Evolutionary conservation across 2,797 vertebrate species (phyloP).

Genomic region (Anabacerthia variegaticeps): DNA sequence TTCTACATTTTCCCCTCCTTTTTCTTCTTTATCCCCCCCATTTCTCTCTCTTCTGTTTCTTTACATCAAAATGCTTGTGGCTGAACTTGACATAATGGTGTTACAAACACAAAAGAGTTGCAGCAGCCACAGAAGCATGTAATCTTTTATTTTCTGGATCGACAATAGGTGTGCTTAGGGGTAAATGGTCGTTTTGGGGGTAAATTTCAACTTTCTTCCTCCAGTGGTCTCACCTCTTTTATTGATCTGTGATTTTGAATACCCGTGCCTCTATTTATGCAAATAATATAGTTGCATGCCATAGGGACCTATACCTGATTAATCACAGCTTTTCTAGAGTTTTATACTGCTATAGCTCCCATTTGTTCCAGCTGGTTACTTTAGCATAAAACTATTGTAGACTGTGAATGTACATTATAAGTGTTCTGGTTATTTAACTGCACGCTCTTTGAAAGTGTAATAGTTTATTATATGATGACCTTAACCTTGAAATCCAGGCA

Average conservation of each 20-base stretch:
- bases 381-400: conserved; percentile 4
- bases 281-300: background rate
- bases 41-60: background rate
- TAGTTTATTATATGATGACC: background rate
- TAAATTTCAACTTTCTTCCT: background rate
- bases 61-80: background rate
- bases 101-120: background rate
- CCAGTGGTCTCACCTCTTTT: background rate
- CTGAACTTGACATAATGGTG: background rate
- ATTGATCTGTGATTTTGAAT: background rate
- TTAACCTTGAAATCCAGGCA: conserved; percentile 12
- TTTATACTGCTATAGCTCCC: background rate
- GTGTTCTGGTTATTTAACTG: conserved; percentile 32
- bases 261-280: background rate
- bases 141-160: background rate
- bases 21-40: background rate
- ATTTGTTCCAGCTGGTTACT: conserved; percentile 51
- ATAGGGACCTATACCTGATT: conserved; percentile 1
- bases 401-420: background rate
- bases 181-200: background rate
- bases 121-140: background rate
- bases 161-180: background rate
- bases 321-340: conserved; percentile 37
- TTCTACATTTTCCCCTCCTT: background rate
- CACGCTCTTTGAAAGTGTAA: background rate